phyloP scores from a whole-genome alignment of 2,888 invertebrate species.

The Conus canariensis region DNA sequence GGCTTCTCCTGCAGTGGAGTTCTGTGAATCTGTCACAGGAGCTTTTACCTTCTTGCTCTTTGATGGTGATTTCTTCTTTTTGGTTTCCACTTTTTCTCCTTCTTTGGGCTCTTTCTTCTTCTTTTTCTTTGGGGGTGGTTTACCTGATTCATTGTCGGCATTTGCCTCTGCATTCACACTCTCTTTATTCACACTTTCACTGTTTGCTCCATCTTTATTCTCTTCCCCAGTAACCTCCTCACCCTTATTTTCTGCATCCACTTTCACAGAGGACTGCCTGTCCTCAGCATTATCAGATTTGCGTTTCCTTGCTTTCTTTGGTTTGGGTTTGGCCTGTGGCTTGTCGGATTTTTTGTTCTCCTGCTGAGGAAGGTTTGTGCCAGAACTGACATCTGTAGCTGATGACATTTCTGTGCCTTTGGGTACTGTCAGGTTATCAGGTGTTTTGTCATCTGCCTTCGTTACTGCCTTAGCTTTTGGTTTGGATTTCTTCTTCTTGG shows the following conservation, averaged over 20 bases:
- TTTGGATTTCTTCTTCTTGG: conserved; percentile 38
- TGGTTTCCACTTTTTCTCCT: conserved; percentile 28
- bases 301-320: conserved; percentile 42
- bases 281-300: conserved; percentile 20
- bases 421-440: conserved; percentile 15
- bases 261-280: not conserved
- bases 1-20: not conserved
- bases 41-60: conserved; percentile 50
- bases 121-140: conserved; percentile 37
- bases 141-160: conserved; percentile 5
- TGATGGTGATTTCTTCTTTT: conserved; percentile 45
- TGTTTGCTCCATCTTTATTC: not conserved
- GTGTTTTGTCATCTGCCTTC: not conserved
- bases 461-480: conserved; percentile 34
- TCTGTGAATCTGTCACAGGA: not conserved
- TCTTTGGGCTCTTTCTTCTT: conserved; percentile 38
- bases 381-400: not conserved
- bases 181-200: not conserved
- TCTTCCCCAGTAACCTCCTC: conserved; percentile 36
- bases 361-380: not conserved
- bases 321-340: conserved; percentile 31
- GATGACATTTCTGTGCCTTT: not conserved
- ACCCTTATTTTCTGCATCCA: not conserved
- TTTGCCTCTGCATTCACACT: conserved; percentile 30
- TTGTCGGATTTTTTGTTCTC: not conserved